Base-by-base conservation (phyloP, 2,888 invertebrate genomes). In the Callyntrura sp. region DNA sequence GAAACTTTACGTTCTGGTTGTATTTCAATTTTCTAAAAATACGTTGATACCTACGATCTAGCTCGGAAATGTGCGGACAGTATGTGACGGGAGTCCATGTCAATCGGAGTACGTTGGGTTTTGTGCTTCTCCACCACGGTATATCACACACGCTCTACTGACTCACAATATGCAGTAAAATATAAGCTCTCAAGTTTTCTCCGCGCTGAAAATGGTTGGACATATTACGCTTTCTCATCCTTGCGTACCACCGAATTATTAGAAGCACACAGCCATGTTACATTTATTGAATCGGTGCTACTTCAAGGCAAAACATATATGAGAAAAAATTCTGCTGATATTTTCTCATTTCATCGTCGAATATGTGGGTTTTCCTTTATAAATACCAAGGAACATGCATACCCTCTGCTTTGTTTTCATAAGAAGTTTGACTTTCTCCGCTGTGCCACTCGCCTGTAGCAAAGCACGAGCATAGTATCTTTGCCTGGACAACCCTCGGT, bases 391-490 rank as follows among this genome's bases (percentile, higher is more conserved):
- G 11, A 78, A n/a, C n/a, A n/a, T n/a, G 0, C 11, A 20, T 73
- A 73, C 51, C 51, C 55, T 78, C 14, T 57, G 55, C 25, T 68
- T 83, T 65, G 82, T 83, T 83, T 83, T 65, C 65, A 68, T 48
- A 65, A 25, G 20, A 65, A 65, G 68, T 65, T 83, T 62, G 20
- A 48, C 45, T 25, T 65, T 83, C 48, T 60, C 43, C 14, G 25
- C 51, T 65, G n/a, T 51, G 25, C n/a, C 48, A 51, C 51, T 73
- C 45, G 51, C 48, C 51, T 14, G 20, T 45, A 70, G 45, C 70
- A 73, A 4, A 48, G 25, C 11, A n/a, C n/a, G n/a, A n/a, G n/a
- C n/a, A n/a, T 23, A 48, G 73, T 17, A 48, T 73, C 73, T 73
- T 23, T 73, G 51, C 6, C 17, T 84, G 70, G 84, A 28, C 68